phyloP scores from a whole-genome alignment of 2,797 vertebrate genomes.

The Rousettus madagascariensis region DNA sequence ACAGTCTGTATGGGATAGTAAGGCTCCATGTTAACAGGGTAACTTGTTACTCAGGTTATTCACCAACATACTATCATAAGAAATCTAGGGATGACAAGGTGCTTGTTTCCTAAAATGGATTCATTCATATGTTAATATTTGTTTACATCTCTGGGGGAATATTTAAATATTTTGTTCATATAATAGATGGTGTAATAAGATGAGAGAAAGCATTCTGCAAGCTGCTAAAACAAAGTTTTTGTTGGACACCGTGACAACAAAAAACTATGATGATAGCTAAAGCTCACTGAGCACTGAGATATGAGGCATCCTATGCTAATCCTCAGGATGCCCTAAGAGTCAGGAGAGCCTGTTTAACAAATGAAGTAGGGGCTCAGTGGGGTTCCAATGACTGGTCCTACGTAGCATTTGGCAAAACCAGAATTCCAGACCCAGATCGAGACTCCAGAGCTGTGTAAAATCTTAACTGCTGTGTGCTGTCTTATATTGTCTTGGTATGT shows the following conservation, averaged over 20 bases:
- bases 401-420: not conserved
- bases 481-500: not conserved
- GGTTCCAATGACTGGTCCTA: not conserved
- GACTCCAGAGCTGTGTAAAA: not conserved
- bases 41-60: not conserved
- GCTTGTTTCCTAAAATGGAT: slow-evolving; percentile 7
- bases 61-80: not conserved
- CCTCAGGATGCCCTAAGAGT: not conserved
- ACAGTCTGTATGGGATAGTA: not conserved
- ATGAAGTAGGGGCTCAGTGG: not conserved
- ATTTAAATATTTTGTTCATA: slow-evolving; percentile 29
- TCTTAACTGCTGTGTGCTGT: not conserved
- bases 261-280: not conserved
- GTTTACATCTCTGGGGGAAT: not conserved
- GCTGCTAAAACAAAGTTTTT: not conserved
- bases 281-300: not conserved
- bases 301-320: not conserved
- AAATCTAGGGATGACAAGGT: not conserved
- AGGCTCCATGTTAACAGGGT: not conserved
- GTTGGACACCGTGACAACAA: not conserved
- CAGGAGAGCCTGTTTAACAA: not conserved
- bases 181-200: not conserved
- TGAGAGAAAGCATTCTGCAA: not conserved
- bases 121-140: not conserved
- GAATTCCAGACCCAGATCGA: not conserved